phyloP scores from a whole-genome alignment of 2,797 vertebrate species.

The Paedocypris micromegethes region DNA sequence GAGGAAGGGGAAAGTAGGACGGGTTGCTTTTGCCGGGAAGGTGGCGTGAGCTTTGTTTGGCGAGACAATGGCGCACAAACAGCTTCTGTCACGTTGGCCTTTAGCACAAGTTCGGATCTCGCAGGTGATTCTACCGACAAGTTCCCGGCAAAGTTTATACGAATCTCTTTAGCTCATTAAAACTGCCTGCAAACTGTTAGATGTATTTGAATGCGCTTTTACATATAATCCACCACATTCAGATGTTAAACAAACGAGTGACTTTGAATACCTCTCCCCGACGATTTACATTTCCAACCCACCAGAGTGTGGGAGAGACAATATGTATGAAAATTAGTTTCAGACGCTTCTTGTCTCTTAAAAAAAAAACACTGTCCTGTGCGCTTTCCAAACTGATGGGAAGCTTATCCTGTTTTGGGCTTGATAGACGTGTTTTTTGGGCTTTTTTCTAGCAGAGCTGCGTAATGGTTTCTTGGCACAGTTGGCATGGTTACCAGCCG shows the following conservation, averaged over 20 bases:
- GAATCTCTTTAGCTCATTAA: constrained; percentile 4
- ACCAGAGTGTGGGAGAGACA: constrained; percentile 53
- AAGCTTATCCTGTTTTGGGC: constrained; percentile 63
- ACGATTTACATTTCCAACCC: constrained; percentile 37
- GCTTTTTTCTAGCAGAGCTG: constrained; percentile 58
- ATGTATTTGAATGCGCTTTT: constrained; percentile 33
- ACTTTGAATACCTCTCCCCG: constrained; percentile 37
- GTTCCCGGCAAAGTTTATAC: neutral
- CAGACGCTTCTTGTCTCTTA: constrained; percentile 43
- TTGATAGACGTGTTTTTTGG: constrained; percentile 57
- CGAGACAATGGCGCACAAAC: constrained; percentile 39
- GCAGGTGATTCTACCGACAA: neutral
- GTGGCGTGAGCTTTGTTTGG: constrained; percentile 37
- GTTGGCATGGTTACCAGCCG: constrained; percentile 69
- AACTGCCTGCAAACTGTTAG: constrained; percentile 17
- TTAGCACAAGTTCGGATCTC: constrained; percentile 4
- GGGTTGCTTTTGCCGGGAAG: constrained; percentile 58
- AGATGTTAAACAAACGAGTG: constrained; percentile 36
- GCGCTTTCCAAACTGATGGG: constrained; percentile 67
- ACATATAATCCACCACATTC: constrained; percentile 16
- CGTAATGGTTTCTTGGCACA: constrained; percentile 62
- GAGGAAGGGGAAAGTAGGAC: constrained; percentile 61
- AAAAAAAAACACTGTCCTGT: constrained; percentile 55
- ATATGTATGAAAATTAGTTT: constrained; percentile 67
- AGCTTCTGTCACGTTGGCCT: constrained; percentile 31